A percentile compares a stretch with the other conserved stretches of the same genome.
Conservation (phyloP, 1,140 invertebrate genomes). For the Chlorops oryzae region DNA sequence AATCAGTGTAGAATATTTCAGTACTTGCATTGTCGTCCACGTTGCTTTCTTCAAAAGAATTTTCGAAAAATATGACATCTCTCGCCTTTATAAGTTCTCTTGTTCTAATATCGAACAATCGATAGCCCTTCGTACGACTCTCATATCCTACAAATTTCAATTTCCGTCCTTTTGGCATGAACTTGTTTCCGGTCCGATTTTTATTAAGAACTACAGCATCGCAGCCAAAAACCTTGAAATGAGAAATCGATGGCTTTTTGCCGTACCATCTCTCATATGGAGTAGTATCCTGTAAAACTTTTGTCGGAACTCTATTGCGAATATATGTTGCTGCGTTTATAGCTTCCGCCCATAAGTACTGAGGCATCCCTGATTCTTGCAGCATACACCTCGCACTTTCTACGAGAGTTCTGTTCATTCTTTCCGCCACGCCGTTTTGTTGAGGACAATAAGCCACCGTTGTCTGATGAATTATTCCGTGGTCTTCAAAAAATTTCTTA, state of each 20-base stretch:
- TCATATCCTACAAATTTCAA: conserved; percentile 11
- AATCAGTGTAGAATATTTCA: too few species aligned
- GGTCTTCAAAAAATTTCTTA: conserved; percentile 18
- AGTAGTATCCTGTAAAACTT: conserved; percentile 3
- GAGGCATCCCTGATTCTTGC: conserved; percentile 23
- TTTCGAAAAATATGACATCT: conserved; percentile 12
- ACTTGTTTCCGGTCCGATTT: conserved; percentile 26
- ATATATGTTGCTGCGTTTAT: conserved; percentile 29
- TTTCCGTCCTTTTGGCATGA: conserved; percentile 12
- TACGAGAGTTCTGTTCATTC: conserved; percentile 20
- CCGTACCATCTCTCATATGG: conserved; percentile 10
- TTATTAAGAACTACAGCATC: conserved; percentile 36
- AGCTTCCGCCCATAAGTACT: conserved; percentile 50
- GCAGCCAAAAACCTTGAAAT: conserved; percentile 39
- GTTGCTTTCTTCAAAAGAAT: conserved; percentile 1
- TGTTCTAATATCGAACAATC: conserved; percentile 7
- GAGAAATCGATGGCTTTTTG: conserved; percentile 28
- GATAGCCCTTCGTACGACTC: conserved; percentile 6
- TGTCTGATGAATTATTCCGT: conserved; percentile 41
- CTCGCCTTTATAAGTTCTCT: conserved; percentile 5
- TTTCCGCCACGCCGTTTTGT: conserved; percentile 47
- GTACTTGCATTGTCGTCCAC: not conserved
- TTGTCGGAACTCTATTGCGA: conserved; percentile 14
- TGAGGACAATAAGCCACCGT: conserved; percentile 44
- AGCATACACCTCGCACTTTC: conserved; percentile 33